Percentiles rank a stretch among this genome's conserved stretches.
Evolutionary conservation across 2,797 vertebrate genomes (phyloP).

Genomic region (Arrhamphus sclerolepis): DNA sequence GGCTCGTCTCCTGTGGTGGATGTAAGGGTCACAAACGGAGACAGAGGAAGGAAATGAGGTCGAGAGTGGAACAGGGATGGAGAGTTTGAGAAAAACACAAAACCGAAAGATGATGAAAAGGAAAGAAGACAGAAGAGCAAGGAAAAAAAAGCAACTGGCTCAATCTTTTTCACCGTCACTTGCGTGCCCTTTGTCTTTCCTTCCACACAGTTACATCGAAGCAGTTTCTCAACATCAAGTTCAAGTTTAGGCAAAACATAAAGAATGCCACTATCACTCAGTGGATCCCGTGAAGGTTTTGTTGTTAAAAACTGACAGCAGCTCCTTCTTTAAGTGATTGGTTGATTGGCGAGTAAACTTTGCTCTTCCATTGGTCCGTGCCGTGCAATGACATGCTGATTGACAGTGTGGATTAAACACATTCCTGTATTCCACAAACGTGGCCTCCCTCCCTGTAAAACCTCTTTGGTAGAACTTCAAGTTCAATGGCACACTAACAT

Average conservation of each 20-base stretch:
- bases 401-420: constrained; percentile 25
- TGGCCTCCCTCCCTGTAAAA: background rate
- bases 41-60: constrained; percentile 3
- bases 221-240: constrained; percentile 14
- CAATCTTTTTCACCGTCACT: too few species aligned
- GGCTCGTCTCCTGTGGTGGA: constrained; percentile 55
- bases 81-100: background rate
- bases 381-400: background rate
- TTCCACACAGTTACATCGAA: constrained; percentile 1
- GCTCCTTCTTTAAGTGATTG: background rate
- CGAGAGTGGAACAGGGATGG: background rate
- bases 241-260: constrained; percentile 7
- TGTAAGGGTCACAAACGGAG: constrained; percentile 67
- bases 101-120: background rate
- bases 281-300: background rate
- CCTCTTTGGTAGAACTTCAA: background rate
- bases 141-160: background rate
- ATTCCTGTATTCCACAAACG: constrained; percentile 7
- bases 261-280: background rate
- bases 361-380: constrained; percentile 8
- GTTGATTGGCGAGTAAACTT: constrained; percentile 9
- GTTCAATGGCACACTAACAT: too few species aligned
- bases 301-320: constrained; percentile 1
- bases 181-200: background rate
- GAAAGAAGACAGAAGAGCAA: background rate